These are phyloP conservation scores for Ancistrus triradiatus DNA, from an alignment of 2,113 vertebrate genomes.

Conservation along the genomic window DNA sequence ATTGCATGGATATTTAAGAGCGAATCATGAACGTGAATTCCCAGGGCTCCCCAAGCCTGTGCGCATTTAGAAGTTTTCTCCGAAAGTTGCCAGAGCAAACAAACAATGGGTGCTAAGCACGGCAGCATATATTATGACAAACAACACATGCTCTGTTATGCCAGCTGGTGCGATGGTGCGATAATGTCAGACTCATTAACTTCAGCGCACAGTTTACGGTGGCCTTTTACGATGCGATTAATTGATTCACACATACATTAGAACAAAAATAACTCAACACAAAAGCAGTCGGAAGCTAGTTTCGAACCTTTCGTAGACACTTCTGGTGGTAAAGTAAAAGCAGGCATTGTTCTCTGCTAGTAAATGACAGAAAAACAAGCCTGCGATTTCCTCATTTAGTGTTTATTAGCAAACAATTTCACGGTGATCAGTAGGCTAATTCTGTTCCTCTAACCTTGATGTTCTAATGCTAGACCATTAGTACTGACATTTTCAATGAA, in stretches of 20 bases:
- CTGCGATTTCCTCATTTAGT: slow-evolving; percentile 14
- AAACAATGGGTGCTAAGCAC: slow-evolving; percentile 88
- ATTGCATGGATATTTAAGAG: too few species aligned
- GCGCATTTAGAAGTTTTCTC: too few species aligned
- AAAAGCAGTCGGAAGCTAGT: slow-evolving; percentile 84
- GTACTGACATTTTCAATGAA: too few species aligned
- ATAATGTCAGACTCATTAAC: slow-evolving; percentile 98
- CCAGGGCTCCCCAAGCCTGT: too few species aligned
- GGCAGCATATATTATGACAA: slow-evolving; percentile 97
- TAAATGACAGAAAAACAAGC: slow-evolving; percentile 47
- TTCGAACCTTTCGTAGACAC: slow-evolving; percentile 79
- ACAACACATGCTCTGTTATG: slow-evolving; percentile 94
- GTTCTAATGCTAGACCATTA: too few species aligned
- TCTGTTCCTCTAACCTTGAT: too few species aligned
- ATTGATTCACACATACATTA: slow-evolving; percentile 98
- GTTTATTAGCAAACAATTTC: slow-evolving; percentile 10
- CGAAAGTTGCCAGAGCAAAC: slow-evolving; percentile 81
- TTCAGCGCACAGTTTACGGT: slow-evolving; percentile 94
- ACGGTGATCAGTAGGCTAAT: too few species aligned
- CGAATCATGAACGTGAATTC: too few species aligned
- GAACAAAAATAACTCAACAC: slow-evolving; percentile 93
- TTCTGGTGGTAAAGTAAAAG: slow-evolving; percentile 57
- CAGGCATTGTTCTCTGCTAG: slow-evolving; percentile 47
- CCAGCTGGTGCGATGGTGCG: slow-evolving; percentile 98
- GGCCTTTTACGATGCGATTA: slow-evolving; percentile 94